These are phyloP conservation scores for Pipistrellus kuhlii DNA, from an alignment of 2,797 vertebrate species.

Conservation along the genomic window DNA sequence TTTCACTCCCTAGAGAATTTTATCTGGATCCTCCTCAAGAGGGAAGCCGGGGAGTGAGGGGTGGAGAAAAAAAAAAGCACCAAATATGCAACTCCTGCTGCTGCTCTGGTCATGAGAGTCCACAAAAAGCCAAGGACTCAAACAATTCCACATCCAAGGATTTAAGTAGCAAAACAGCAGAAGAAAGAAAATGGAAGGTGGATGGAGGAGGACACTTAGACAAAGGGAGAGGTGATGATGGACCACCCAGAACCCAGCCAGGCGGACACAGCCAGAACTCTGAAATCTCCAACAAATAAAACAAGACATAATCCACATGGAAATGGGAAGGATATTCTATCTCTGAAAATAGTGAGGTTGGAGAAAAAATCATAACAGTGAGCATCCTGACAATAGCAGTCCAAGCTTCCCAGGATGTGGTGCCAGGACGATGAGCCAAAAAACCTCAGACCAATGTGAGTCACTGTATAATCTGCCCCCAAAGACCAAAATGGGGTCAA, in stretches of 20 bases:
- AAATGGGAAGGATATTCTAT: slow-evolving; percentile 51
- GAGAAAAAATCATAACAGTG: slow-evolving; percentile 71
- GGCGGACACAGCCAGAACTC: slow-evolving; percentile 57
- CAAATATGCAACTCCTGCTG: slow-evolving; percentile 78
- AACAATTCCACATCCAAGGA: slow-evolving; percentile 44
- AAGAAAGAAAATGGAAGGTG: slow-evolving; percentile 66
- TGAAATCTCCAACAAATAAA: slow-evolving; percentile 71
- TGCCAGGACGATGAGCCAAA: slow-evolving; percentile 38
- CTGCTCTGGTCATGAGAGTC: slow-evolving; percentile 72
- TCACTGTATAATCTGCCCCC: background rate
- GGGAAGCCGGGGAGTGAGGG: slow-evolving; percentile 46
- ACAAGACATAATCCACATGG: background rate
- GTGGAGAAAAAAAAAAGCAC: background rate
- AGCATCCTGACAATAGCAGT: background rate
- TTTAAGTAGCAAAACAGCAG: slow-evolving; percentile 72
- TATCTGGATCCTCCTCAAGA: slow-evolving; percentile 92
- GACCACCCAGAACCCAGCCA: slow-evolving; percentile 59
- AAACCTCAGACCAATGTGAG: slow-evolving; percentile 43
- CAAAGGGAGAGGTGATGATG: slow-evolving; percentile 69
- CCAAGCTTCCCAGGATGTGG: slow-evolving; percentile 23
- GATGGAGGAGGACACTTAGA: background rate
- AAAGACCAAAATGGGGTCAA: slow-evolving; percentile 74
- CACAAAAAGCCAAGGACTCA: slow-evolving; percentile 81
- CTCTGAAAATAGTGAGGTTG: slow-evolving; percentile 37
- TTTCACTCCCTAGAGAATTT: slow-evolving; percentile 92